Base-by-base conservation (phyloP, 2,113 vertebrate species). In the Gymnarchus niloticus region DNA sequence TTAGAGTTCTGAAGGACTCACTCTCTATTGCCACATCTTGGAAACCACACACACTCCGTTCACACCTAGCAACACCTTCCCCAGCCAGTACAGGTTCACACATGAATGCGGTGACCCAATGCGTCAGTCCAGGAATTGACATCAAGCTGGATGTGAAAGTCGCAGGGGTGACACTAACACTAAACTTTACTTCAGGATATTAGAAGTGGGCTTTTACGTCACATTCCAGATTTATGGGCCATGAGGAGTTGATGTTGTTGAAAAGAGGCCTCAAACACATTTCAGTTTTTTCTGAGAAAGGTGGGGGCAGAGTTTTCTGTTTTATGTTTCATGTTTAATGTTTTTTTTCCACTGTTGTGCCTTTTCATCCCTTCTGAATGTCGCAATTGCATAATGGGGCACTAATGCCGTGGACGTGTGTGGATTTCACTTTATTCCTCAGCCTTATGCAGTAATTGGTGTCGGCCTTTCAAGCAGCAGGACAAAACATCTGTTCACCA, bases 1-100 rank as follows among this genome's bases (percentile, higher is more conserved):
- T 86, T 83, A 49, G 21, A 69, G 33, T 85, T 77, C 69, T 85
- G 33, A 85, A 85, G 84, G 84, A 37, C 78, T 69, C 48, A 57
- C 85, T 6, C 80, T 37, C 78, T 49, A 14, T 56, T 33, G 21
- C 77, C 48, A 23, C 77, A 33, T 33, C 80, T 82, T 51, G 80
- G 49, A 54, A 82, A 82, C 37, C 48, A n/a, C 51, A 5, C 17
- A 28, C n/a, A 10, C 51, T 10, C 25, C 44, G 12, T 33, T 33
- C 3, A 19, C 17, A 54, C 51, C 51, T n/a, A 54, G 25, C 80
- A 28, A 46, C 23, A 81, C n/a, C 12, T 49, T 6, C 10, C 76
- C 76, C 44, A 21, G 37, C 44, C 76, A 9, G 1, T 48, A 9
- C 41, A 2, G 59, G 76, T n/a, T n/a, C n/a, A n/a, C n/a, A n/a